Evolutionary conservation across 2,888 invertebrate species (phyloP), one percentile per base, ranked within the genome.

Genomic region (Stictocephala bisonia): DNA sequence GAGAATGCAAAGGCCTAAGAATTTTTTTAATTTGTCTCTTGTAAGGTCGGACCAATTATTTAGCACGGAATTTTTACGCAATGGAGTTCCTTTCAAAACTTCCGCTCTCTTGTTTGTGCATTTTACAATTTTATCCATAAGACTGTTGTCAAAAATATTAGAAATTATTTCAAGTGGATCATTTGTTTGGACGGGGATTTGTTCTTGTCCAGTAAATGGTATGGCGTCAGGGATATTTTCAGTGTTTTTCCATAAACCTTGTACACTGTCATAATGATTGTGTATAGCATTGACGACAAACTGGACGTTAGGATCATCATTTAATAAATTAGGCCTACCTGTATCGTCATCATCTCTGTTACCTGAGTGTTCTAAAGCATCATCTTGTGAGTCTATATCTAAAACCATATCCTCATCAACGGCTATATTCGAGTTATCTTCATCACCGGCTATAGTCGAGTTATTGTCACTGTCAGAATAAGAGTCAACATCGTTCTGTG

Each of bases 171-270:
- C 26, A 41, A 66, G 13, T 66, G 27, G 22, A 66, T 41, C 41
- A 29, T 41, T 66, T 66, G 66, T 66, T 66, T 66, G 24, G 22
- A 66, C 41, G 44, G 9, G 13, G 40, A 66, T 66, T 66, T 66
- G 9, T 66, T 66, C 66, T 41, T 24, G 27, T 3, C 9, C 18
- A 31, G 20, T 41, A 40, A 41, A 41, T 24, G 44, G 66, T 26
- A 41, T 31, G 7, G 20, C 40, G 6, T 35, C 41, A 41, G 66
- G 44, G 44, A 41, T 31, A 66, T 66, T 66, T 40, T 22, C 24
- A 41, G 66, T 66, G 24, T 41, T 20, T 35, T 26, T 22, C 41
- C 44, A 66, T 64, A 64, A 58, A 41, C 44, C 26, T 41, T 41
- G 44, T 31, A 66, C 44, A 9, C 31, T 66, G 22, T 22, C 27